These are phyloP conservation scores for Platyrinchus mystaceus DNA, from an alignment of 2,797 vertebrate species.

Conservation along the genomic window DNA sequence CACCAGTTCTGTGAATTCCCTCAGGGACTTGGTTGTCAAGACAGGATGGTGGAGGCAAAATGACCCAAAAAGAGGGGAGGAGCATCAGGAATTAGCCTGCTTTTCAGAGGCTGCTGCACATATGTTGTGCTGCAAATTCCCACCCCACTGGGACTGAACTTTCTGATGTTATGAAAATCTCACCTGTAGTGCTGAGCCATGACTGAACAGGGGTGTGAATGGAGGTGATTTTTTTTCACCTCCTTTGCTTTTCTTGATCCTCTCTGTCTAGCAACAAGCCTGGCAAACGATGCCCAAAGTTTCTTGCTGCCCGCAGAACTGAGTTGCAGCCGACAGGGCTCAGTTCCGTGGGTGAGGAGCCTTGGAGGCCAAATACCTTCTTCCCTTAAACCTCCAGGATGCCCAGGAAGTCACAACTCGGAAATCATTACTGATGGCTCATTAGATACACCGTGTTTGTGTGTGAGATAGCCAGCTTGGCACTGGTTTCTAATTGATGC, in stretches of 20 bases:
- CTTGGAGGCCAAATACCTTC: neutral
- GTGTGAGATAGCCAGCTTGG: neutral
- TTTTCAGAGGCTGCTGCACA: neutral
- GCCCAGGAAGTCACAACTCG: neutral
- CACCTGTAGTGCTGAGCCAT: neutral
- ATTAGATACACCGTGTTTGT: conserved; percentile 6
- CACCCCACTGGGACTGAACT: neutral
- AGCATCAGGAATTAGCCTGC: neutral
- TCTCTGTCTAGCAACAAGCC: neutral
- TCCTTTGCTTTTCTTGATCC: neutral
- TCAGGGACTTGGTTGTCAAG: neutral
- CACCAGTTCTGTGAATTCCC: neutral
- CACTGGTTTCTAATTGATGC: neutral
- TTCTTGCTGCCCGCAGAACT: neutral
- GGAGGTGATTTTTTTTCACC: neutral
- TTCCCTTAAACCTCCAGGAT: neutral
- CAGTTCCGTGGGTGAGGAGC: neutral
- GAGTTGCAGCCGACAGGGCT: neutral
- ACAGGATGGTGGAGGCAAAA: neutral
- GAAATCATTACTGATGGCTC: neutral
- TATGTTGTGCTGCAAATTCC: neutral
- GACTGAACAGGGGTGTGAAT: neutral
- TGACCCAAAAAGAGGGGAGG: neutral
- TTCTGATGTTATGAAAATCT: neutral
- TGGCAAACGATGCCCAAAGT: neutral